Base-by-base conservation (phyloP, 1,140 invertebrate genomes). In the Brachionus manjavacas region DNA sequence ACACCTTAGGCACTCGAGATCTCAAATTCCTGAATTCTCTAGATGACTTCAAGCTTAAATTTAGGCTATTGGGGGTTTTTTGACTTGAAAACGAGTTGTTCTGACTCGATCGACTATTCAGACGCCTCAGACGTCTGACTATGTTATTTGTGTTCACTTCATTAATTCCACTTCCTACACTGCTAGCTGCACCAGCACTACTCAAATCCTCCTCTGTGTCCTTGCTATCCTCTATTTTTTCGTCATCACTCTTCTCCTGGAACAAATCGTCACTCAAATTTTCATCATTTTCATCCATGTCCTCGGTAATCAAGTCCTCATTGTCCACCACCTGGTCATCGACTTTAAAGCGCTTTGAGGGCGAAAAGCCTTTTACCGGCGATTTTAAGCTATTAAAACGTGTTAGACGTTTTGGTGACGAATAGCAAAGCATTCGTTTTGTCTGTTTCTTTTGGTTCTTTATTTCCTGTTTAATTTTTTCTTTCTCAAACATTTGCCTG, bases 101-200 rank as follows among this genome's bases (percentile, higher is more conserved):
- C 16, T 76, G 72, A n/a, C 41, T 25, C 41, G 72, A 76, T 23
- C 72, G 41, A 25, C 64, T 68, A n/a, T 41, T 81, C 20, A 68
- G 52, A 25, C 64, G 49, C 64, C 79, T 41, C 4, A 81, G 23
- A 35, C 79, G 79, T 25, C 39, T 64, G 3, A 64, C 79, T 16
- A 81, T 76, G 23, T 76, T 76, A 6, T 46, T 81, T 11, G 79
- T 64, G 20, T 81, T 43, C 9, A 68, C 31, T 14, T 81, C 79
- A 11, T 81, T 81, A 16, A 81, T 49, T 20, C 35, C 79, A 81
- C 79, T 81, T 25, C 79, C 79, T 12, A 41, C 79, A 81, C 79
- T 81, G 23, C 79, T 81, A 20, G 79, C 79, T 55, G 79, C 79
- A 20, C 79, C 79, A 28, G 49, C 79, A 68, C 79, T 81, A 20